phyloP scores from a whole-genome alignment of 1,140 invertebrate genomes.

The Zaprionus nigranus region DNA sequence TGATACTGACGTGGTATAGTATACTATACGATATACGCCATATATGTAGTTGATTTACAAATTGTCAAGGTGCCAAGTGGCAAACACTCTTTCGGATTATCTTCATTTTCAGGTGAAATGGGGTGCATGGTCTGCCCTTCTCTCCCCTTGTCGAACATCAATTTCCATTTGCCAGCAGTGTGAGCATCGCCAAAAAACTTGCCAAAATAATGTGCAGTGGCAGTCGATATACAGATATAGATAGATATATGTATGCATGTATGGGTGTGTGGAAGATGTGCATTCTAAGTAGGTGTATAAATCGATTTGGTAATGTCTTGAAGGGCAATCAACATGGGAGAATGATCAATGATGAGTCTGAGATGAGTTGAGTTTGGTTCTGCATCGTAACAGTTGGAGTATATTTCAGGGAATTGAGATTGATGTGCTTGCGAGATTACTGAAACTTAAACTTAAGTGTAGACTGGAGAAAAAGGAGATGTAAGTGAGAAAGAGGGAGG shows the following conservation, averaged over 20 bases:
- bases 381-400: neutral
- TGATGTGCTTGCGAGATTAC: neutral
- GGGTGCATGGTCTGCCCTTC: slow-evolving; percentile 13
- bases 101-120: slow-evolving; percentile 36
- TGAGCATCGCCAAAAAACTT: slow-evolving; percentile 40
- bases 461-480: neutral
- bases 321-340: slow-evolving; percentile 9
- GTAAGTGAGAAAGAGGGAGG: neutral
- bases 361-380: slow-evolving; percentile 1
- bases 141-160: slow-evolving; percentile 50
- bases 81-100: slow-evolving; percentile 58
- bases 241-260: neutral
- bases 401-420: neutral
- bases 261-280: slow-evolving; percentile 3
- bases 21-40: neutral
- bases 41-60: slow-evolving; percentile 42
- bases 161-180: slow-evolving; percentile 67
- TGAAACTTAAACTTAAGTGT: neutral
- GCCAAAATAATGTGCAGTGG: slow-evolving; percentile 22
- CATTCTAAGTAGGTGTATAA: slow-evolving; percentile 21
- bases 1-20: slow-evolving; percentile 22
- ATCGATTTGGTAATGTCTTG: slow-evolving; percentile 25
- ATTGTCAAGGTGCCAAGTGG: slow-evolving; percentile 75
- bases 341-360: slow-evolving; percentile 34
- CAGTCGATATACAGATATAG: neutral